Percentiles rank a stretch among this genome's conserved stretches.
Conservation (phyloP, 2,888 invertebrate genomes). For the Pseudanteris insignis region DNA sequence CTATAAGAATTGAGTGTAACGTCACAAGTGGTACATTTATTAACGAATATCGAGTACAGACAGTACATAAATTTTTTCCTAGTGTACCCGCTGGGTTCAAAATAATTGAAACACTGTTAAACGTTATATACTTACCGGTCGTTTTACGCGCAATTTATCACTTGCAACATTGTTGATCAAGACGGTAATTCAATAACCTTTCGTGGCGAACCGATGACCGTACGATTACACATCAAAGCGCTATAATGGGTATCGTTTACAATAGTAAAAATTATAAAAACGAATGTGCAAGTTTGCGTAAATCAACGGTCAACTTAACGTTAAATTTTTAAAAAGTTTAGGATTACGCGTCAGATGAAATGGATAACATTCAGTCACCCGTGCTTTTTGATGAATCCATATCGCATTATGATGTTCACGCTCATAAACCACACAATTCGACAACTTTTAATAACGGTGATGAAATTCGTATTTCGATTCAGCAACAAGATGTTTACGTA, state of each 20-base stretch:
- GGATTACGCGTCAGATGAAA: conserved; percentile 18
- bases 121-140: conserved; percentile 47
- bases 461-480: conserved; percentile 28
- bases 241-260: conserved; percentile 20
- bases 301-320: background rate
- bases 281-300: background rate
- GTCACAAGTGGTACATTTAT: too few relatives aligned
- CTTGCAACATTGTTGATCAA: conserved; percentile 46
- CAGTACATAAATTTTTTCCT: too few relatives aligned
- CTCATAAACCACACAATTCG: conserved; percentile 25
- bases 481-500: too few relatives aligned
- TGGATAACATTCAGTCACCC: background rate
- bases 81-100: too few relatives aligned
- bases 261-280: conserved; percentile 3
- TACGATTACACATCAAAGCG: conserved; percentile 41
- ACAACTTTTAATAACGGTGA: conserved; percentile 26
- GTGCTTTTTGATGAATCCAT: conserved; percentile 31
- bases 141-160: conserved; percentile 30
- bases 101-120: conserved; percentile 51
- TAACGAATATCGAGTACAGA: too few relatives aligned
- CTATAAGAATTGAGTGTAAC: too few relatives aligned
- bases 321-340: conserved; percentile 19
- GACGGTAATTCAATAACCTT: conserved; percentile 44
- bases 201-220: conserved; percentile 43
- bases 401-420: conserved; percentile 23